Conservation (phyloP, 92 coral and sea anemone species). For the Blastomussa wellsi region DNA sequence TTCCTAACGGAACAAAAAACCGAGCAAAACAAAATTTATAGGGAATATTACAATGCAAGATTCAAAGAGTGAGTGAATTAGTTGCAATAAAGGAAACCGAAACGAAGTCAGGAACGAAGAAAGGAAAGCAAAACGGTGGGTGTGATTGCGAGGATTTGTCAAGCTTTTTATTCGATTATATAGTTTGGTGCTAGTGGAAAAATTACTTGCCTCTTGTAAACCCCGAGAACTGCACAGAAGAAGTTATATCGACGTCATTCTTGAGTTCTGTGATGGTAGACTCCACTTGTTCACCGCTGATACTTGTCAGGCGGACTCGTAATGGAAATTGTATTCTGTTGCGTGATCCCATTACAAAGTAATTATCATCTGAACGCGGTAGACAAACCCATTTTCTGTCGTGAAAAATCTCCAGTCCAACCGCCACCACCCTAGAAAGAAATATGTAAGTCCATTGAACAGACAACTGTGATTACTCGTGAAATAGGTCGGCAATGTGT, state of each 20-base stretch:
- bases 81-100: too few species aligned
- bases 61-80: background rate
- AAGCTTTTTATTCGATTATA: too few species aligned
- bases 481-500: background rate
- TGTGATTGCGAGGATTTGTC: too few species aligned
- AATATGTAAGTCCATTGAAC: background rate
- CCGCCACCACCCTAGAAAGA: constrained; percentile 64
- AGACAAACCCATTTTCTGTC: constrained; percentile 68
- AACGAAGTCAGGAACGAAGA: too few species aligned
- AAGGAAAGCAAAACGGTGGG: too few species aligned
- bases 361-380: constrained; percentile 63
- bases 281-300: constrained; percentile 80
- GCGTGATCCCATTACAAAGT: constrained; percentile 55
- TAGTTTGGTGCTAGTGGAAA: background rate
- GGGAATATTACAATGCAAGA: background rate
- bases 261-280: constrained; percentile 53
- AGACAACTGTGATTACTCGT: background rate
- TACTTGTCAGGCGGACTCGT: constrained; percentile 75
- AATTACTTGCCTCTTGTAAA: constrained; percentile 55
- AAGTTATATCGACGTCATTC: constrained; percentile 57
- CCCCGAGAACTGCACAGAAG: constrained; percentile 73
- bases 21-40: background rate
- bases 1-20: constrained; percentile 40
- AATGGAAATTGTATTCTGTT: constrained; percentile 67
- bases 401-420: constrained; percentile 71